Evolutionary conservation across 1,140 invertebrate species (phyloP), one percentile per base, ranked within the genome.

Genomic region (Cydia splendana): DNA sequence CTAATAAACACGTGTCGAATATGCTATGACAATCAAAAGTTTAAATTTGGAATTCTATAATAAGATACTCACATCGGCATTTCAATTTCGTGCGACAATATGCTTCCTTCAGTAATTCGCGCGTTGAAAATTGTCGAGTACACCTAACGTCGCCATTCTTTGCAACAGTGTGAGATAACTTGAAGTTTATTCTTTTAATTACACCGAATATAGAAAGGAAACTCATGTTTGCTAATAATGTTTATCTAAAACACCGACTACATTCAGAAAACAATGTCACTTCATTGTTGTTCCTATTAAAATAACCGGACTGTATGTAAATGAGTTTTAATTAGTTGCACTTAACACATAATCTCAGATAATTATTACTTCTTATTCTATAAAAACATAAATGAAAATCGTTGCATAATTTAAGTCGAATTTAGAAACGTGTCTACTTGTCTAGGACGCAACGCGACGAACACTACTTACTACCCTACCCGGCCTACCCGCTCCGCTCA

Each of bases 81-180:
- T 94, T 94, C 69, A 92, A 81, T 82, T 93, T 93, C 48, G 91
- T 94, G 57, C 89, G 88, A 78, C 88, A 87, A 78, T 94, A 94
- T 20, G 93, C 93, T 80, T 93, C 92, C 77, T 93, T 92, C 75
- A 94, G 83, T 62, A 93, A 82, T 81, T 94, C 91, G 57, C 87
- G 85, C 6, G 91, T 89, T 9, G 91, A 93, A 84, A 83, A 91
- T 75, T 80, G 82, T 74, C 79, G 86, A 15, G 38, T 75, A 24
- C 78, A 38, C 69, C 34, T 15, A 34, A 80, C 73, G 42, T 79
- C 75, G 79, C 74, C 80, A 76, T 76, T 81, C 24, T 84, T 84
- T 4, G 74, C 42, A 75, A 82, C 83, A 74, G 80, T 78, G 74
- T 84, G 82, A 78, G 80, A 81, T 80, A 90, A 77, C 82, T 79